A percentile compares a stretch with the other conserved stretches of the same genome.
Conservation (phyloP, 2,113 vertebrate genomes). For the Eidolon helvum region DNA sequence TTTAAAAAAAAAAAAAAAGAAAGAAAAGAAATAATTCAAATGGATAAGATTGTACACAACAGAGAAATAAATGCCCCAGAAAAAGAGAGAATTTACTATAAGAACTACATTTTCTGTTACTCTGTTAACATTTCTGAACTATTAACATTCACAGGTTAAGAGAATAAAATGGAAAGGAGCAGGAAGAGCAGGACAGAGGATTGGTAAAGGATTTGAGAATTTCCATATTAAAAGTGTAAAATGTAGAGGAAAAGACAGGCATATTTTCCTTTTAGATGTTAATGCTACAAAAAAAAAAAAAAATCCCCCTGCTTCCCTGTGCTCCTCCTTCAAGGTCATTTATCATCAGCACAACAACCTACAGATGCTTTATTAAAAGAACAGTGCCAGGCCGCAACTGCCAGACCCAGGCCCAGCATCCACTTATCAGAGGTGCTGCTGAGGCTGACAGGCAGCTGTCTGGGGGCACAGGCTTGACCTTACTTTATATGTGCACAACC, state of each 20-base stretch:
- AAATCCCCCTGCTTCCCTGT: conserved; percentile 19
- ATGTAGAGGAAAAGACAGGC: background rate
- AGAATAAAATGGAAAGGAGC: background rate
- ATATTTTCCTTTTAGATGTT: background rate
- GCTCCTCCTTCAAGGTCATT: conserved; percentile 81
- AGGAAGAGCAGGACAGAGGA: background rate
- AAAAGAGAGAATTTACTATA: background rate
- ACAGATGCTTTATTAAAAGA: conserved; percentile 60
- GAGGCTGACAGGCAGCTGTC: conserved; percentile 78
- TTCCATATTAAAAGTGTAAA: conserved; percentile 10
- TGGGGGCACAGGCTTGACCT: conserved; percentile 67
- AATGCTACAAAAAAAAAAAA: background rate
- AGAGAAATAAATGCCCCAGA: background rate
- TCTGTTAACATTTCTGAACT: background rate
- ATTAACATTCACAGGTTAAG: background rate
- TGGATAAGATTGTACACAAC: background rate
- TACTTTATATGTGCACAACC: conserved; percentile 78
- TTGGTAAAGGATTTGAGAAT: background rate
- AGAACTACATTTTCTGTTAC: background rate
- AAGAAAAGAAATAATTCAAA: background rate
- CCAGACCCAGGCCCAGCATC: conserved; percentile 69
- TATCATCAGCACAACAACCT: conserved; percentile 41
- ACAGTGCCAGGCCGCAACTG: conserved; percentile 63
- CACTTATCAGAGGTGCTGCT: conserved; percentile 78
- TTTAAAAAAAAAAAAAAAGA: rapidly evolving